Evolutionary conservation across 2,797 vertebrate genomes (phyloP).

Genomic region (Manis crassicaudata): DNA sequence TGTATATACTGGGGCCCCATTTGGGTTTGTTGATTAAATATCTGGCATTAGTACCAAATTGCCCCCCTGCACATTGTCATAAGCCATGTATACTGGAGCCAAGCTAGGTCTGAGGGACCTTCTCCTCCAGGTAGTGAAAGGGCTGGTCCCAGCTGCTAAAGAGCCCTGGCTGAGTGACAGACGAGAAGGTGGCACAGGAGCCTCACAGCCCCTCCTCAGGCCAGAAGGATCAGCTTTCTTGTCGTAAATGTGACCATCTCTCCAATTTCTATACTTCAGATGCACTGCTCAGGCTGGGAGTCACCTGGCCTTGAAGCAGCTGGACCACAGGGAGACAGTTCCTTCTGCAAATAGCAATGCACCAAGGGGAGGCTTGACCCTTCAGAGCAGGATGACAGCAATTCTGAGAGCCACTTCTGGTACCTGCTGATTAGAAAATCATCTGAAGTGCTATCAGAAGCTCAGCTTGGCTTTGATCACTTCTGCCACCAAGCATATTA

Average conservation of each 20-base stretch:
- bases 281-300: background rate
- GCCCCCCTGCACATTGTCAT: background rate
- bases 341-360: background rate
- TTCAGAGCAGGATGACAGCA: rapidly evolving
- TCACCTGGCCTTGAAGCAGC: background rate
- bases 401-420: background rate
- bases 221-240: background rate
- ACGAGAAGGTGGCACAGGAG: background rate
- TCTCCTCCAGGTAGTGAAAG: background rate
- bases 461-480: background rate
- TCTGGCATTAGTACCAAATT: background rate
- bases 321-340: background rate
- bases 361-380: background rate
- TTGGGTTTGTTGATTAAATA: background rate
- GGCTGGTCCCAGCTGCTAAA: background rate
- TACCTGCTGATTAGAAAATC: background rate
- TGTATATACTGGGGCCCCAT: background rate
- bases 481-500: background rate
- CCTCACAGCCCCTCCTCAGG: background rate
- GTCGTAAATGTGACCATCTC: rapidly evolving
- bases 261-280: rapidly evolving
- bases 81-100: background rate
- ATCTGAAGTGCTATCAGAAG: background rate
- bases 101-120: background rate
- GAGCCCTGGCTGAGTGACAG: background rate